Base-by-base conservation (phyloP, 2,113 vertebrate genomes). In the Phainopepla nitens region DNA sequence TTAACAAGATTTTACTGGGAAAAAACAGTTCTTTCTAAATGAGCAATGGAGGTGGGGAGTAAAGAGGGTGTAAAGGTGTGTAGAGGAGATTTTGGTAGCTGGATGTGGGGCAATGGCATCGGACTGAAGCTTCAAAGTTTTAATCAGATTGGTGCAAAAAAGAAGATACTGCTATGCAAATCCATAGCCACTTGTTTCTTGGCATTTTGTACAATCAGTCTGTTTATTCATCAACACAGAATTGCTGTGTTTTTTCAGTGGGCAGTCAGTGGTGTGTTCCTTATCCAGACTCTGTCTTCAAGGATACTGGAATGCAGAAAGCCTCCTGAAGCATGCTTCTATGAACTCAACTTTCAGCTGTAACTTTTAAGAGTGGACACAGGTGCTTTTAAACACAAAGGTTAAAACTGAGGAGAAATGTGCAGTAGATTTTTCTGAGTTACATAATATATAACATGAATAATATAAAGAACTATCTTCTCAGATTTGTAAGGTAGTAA, bases 1-100 rank as follows among this genome's bases (percentile, higher is more conserved):
- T 79, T 31, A 50, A 31, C 29, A 25, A 45, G 31, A 33, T 9
- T 27, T 89, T 62, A 42, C 41, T 60, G 31, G 57, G 47, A 42
- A 68, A 60, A 90, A 69, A 3, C 17, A 28, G 11, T 11, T 62
- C 5, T 68, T 0, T 0, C 31, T 36, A 36, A 54, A 35, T 11
- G 14, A 39, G 33, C 28, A 4, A 3, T 27, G 20, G 31, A 5
- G 6, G 23, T 73, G 29, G 10, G 18, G 29, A 27, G 51, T 56
- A 33, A 39, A 47, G 14, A 39, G 56, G 15, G 11, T 36, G 29
- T 71, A 14, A 39, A 60, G 15, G 11, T 36, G 29, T 71, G 24
- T 56, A 4, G 39, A 31, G 25, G 20, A 79, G n/a, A 20, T 47
- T 87, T 82, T 35, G 35, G 27, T 92, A 50, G 35, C 22, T 94